Evolutionary conservation across 2,888 invertebrate species (phyloP).

Genomic region (Pyrrhia umbra): DNA sequence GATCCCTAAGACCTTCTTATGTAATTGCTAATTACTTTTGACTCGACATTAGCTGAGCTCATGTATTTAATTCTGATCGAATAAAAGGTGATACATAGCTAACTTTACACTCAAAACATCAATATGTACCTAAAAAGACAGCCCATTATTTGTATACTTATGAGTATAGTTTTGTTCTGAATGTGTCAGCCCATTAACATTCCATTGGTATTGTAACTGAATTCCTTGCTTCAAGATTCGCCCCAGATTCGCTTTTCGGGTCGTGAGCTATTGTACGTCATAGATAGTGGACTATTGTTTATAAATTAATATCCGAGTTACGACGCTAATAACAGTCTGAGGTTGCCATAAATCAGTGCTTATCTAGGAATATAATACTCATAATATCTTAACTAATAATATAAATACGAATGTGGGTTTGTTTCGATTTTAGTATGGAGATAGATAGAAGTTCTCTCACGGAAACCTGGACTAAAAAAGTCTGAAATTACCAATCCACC

Average conservation of each 20-base stretch:
- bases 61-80: no score
- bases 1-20: no score
- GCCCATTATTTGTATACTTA: conserved; percentile 54
- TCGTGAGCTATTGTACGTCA: conserved; percentile 65
- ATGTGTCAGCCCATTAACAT: conserved; percentile 70
- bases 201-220: conserved; percentile 65
- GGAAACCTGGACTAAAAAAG: no score
- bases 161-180: conserved; percentile 57
- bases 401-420: no score
- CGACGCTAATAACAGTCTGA: conserved; percentile 50
- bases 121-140: conserved; percentile 10
- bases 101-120: no score
- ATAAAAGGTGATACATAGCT: no score
- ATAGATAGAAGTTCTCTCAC: no score
- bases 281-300: conserved; percentile 64
- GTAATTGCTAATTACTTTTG: no score
- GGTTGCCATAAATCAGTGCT: conserved; percentile 52
- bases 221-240: conserved; percentile 68
- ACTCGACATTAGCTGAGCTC: no score
- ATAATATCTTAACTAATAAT: no score
- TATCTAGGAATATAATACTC: conserved; percentile 35
- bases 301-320: conserved; percentile 64
- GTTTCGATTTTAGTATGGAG: no score
- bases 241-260: conserved; percentile 67
- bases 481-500: no score